Evolutionary conservation across 1,140 invertebrate genomes (phyloP), one percentile per base, ranked within the genome.

Genomic region (Penaeus chinensis): DNA sequence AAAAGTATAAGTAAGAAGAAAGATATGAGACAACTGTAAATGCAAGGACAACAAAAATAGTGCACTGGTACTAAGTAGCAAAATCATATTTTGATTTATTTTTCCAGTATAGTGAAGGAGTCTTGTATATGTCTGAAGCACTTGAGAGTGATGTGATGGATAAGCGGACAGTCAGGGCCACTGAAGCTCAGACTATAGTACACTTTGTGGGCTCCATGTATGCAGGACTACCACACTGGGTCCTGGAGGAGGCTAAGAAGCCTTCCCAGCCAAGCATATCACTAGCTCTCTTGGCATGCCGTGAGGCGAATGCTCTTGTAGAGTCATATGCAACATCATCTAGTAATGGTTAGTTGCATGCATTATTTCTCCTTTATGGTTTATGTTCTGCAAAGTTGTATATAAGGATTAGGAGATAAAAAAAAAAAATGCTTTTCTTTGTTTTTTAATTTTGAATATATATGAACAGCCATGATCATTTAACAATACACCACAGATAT

Each of bases 101-200:
- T 82, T 60, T 32, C 19, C 80, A 87, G 86, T 87, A 87, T 20
- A 37, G 76, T 11, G 86, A 76, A 78, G 86, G 86, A 22, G 69
- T 16, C 8, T 8, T 22, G 54, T 81, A 82, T 27, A 19, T 87
- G 3, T 37, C 24, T 22, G 54, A 62, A 65, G 80, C 86, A 7
- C 20, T 87, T 24, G 11, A 74, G 32, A 47, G 71, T 22, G 71
- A 87, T 13, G 37, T 83, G 13, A 66, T 87, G 86, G 62, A 63
- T 3, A 87, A 78, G 71, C 66, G 61, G n/a, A 87, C 86, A 2
- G n/a, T 82, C 5, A 63, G 81, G 62, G 60, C 86, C 47, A 87
- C 80, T 18, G 86, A 87, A 32, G 81, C 66, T 20, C 86, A 87
- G 74, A 62, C 80, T n/a, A 20, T 87, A 69, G 86, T 87, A 3